Conservation (phyloP, 1,140 invertebrate genomes). For the Drosophila insularis region DNA sequence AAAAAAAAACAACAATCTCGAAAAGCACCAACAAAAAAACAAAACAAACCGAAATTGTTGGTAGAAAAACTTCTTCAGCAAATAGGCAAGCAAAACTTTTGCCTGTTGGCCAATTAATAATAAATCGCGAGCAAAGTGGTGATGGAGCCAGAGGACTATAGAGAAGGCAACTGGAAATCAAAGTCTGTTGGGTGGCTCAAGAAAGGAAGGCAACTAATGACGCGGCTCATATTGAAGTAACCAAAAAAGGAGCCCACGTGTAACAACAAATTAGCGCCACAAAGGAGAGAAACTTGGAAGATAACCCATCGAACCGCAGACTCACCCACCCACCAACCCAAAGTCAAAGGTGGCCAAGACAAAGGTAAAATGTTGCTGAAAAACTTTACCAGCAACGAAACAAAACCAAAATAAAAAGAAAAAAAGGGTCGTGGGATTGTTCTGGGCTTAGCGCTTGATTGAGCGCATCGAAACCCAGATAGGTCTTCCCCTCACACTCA, state of each 20-base stretch:
- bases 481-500: neutral
- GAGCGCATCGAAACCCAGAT: conserved; percentile 45
- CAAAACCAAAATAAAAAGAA: neutral
- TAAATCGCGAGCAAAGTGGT: conserved; percentile 50
- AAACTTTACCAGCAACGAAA: conserved; percentile 35
- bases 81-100: conserved; percentile 61
- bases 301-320: conserved; percentile 14
- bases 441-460: conserved; percentile 67
- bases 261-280: conserved; percentile 73
- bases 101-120: conserved; percentile 68
- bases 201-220: conserved; percentile 55
- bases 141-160: neutral
- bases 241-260: conserved; percentile 52
- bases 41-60: neutral
- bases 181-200: conserved; percentile 19
- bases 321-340: conserved; percentile 24
- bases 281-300: conserved; percentile 56
- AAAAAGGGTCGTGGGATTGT: conserved; percentile 47
- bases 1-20: neutral
- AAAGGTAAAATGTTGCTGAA: conserved; percentile 51
- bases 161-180: conserved; percentile 37
- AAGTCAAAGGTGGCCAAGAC: conserved; percentile 58
- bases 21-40: conserved; percentile 16
- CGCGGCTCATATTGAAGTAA: conserved; percentile 61
- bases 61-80: conserved; percentile 49